Evolutionary conservation across 2,888 invertebrate genomes (phyloP).

Genomic region (Halictus quadricinctus): DNA sequence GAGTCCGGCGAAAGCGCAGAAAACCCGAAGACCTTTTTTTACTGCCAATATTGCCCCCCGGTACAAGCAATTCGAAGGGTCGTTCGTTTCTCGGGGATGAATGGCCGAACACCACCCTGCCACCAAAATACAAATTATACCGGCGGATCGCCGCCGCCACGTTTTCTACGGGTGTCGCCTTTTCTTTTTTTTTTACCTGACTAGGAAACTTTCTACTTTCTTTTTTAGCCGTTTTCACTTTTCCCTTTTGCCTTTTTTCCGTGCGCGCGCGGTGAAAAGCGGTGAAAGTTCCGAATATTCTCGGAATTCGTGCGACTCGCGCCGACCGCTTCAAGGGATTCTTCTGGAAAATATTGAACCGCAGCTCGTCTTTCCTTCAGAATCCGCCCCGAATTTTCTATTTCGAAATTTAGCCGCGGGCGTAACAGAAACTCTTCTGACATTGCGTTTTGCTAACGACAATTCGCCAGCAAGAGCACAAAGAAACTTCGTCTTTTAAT

Average conservation of each 20-base stretch:
- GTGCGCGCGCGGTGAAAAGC: neutral
- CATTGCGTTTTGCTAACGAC: no score
- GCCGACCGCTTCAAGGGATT: neutral
- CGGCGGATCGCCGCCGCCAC: slow-evolving; percentile 47
- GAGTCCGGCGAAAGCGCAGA: slow-evolving; percentile 62
- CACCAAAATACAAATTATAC: slow-evolving; percentile 68
- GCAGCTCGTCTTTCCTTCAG: neutral
- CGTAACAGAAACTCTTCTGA: neutral
- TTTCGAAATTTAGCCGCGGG: neutral
- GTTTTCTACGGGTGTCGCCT: slow-evolving; percentile 23
- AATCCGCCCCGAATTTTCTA: neutral
- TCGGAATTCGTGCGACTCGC: slow-evolving; percentile 3
- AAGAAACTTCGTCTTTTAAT: neutral
- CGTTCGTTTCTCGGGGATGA: slow-evolving; percentile 63
- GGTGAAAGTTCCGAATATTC: slow-evolving; percentile 9
- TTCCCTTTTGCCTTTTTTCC: neutral
- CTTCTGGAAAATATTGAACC: neutral
- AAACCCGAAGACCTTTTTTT: slow-evolving; percentile 66
- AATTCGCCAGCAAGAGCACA: no score
- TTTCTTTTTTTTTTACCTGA: slow-evolving; percentile 59
- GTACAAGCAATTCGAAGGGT: slow-evolving; percentile 60
- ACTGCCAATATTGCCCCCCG: slow-evolving; percentile 55
- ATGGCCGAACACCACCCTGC: slow-evolving; percentile 57
- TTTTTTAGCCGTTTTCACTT: slow-evolving; percentile 49
- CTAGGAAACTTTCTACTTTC: slow-evolving; percentile 71